Base-by-base conservation (phyloP, 2,888 invertebrate genomes). In the Pandemis cinnamomeana region DNA sequence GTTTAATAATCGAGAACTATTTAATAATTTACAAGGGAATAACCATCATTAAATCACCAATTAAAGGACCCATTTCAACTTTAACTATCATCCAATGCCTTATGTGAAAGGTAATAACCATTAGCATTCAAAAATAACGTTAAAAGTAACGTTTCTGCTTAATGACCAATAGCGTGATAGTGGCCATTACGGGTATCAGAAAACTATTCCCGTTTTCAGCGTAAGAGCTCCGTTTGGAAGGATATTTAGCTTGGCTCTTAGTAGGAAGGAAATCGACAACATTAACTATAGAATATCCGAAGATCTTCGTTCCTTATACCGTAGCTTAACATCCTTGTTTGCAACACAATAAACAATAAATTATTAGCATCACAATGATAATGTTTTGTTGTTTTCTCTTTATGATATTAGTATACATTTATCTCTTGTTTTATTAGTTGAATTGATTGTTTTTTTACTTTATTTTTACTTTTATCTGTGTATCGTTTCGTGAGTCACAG, bases 91-190 rank as follows among this genome's bases (percentile, higher is more conserved):
- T 2, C 11, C 42, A 51, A 48, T 64, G 5, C 63, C 13, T 68
- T 63, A 60, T 46, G 51, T 73, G 7, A 44, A 70, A 44, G 36
- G 51, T 13, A 67, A 74, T 74, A 74, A 74, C 74, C 70, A 74
- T 74, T 74, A 74, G 41, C 70, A 70, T 74, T 71, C 61, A 66
- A 74, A 74, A 74, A 71, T 71, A 67, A 74, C 71, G 71, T 71
- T 67, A 74, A 67, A 74, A 74, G 61, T 71, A 62, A 53, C 66
- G 61, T 74, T 70, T 61, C 61, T 46, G 51, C 76, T 72, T 77
- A 77, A 76, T 77, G 74, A 75, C 77, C 77, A 78, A 77, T 78
- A 75, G 73, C 77, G 73, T 78, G 75, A 78, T 75, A 74, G 74
- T 42, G 36, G 71, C 71, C 66, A 74, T 76, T 76, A 76, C 63